phyloP scores from a whole-genome alignment of 2,113 vertebrate species.

The Shinisaurus crocodilurus region DNA sequence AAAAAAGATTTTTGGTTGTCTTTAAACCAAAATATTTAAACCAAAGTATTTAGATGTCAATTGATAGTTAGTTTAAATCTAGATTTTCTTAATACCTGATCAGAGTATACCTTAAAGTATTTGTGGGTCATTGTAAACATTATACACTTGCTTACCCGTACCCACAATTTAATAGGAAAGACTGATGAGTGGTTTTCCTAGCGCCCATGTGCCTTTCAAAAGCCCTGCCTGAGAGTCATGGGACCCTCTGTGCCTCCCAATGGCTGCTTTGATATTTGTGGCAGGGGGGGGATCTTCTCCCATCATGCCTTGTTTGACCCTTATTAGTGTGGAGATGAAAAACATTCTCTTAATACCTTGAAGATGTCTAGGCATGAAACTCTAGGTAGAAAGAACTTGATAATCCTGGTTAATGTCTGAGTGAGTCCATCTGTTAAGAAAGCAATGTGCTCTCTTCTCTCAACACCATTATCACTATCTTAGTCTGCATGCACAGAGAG shows the following conservation, averaged over 20 bases:
- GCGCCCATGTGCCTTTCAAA: neutral
- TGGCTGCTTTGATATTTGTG: neutral
- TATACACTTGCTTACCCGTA: neutral
- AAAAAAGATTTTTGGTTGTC: neutral
- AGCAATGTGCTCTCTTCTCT: neutral
- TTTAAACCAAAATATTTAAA: neutral
- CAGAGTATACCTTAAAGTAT: neutral
- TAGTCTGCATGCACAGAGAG: neutral
- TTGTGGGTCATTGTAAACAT: neutral
- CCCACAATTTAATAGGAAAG: neutral
- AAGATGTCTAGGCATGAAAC: slow-evolving; percentile 25
- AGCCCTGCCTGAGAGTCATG: neutral
- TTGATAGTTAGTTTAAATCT: neutral
- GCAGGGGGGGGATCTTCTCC: neutral
- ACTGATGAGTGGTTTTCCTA: neutral
- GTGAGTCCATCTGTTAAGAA: slow-evolving; percentile 50
- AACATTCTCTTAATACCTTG: neutral
- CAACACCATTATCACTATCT: accelerated
- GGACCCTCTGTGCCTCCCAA: neutral
- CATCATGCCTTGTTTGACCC: neutral
- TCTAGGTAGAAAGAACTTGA: neutral
- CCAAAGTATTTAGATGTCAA: neutral
- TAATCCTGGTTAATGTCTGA: slow-evolving; percentile 35
- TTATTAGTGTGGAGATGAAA: neutral
- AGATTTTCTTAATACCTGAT: neutral